Conservation (phyloP, 2,113 vertebrate species). For the Corvus moneduloides region DNA sequence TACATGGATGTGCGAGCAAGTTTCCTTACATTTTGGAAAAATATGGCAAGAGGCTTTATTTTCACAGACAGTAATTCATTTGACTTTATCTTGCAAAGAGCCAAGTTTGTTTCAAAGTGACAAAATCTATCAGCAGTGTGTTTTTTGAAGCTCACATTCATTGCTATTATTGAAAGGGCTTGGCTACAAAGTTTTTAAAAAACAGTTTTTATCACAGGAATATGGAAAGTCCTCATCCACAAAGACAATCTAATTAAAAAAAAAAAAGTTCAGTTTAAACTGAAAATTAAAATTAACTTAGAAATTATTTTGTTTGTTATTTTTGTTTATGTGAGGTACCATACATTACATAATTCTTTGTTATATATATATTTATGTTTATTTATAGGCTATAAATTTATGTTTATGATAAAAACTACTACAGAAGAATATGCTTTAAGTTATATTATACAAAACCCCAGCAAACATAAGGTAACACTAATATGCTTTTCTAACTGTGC, state of each 20-base stretch:
- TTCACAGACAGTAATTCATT: background rate
- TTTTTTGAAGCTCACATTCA: conserved; percentile 47
- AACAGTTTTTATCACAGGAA: background rate
- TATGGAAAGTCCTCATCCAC: background rate
- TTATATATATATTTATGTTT: background rate
- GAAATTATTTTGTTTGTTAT: background rate
- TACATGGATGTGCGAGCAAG: background rate
- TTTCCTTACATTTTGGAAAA: background rate
- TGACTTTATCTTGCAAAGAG: background rate
- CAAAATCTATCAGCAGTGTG: background rate
- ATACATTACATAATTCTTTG: background rate
- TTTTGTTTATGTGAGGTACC: background rate
- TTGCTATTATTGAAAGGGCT: background rate
- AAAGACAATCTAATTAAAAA: background rate
- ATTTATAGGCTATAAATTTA: background rate
- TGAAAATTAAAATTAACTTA: background rate
- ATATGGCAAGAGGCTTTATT: conserved; percentile 14
- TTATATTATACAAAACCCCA: background rate
- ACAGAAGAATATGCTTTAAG: background rate
- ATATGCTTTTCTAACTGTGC: background rate
- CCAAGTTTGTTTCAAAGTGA: background rate
- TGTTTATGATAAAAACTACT: background rate
- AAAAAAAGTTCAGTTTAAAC: background rate
- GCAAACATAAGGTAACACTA: background rate
- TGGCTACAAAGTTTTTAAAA: background rate